These are phyloP conservation scores for Nomada hirtipes DNA, from an alignment of 2,888 invertebrate species.

Conservation along the genomic window DNA sequence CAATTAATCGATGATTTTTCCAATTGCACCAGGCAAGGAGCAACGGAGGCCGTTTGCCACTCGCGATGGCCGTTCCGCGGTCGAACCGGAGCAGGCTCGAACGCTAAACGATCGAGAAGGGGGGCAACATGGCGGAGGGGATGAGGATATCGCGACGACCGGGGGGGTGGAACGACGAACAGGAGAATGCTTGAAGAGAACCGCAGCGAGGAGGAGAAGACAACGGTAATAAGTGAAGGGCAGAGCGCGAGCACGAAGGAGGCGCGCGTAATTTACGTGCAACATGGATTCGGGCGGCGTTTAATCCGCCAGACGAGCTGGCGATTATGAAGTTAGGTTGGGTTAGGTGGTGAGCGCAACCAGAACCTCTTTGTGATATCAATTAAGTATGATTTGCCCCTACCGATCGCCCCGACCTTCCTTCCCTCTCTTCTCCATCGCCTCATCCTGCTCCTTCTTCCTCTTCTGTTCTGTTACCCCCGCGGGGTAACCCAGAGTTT, in stretches of 20 bases:
- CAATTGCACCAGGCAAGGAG: conserved; percentile 45
- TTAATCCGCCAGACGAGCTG: conserved; percentile 77
- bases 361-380: conserved; percentile 81
- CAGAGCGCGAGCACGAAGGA: conserved; percentile 62
- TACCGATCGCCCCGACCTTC: conserved; percentile 40
- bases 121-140: conserved; percentile 21
- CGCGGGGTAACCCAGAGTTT: conserved; percentile 75
- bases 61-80: conserved; percentile 60
- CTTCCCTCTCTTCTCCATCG: conserved; percentile 23
- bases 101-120: conserved; percentile 27
- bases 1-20: conserved; percentile 64
- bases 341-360: conserved; percentile 74
- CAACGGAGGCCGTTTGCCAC: conserved; percentile 40
- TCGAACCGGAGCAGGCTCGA: conserved; percentile 26
- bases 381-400: conserved; percentile 81
- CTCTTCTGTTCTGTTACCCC: conserved; percentile 53
- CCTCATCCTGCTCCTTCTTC: conserved; percentile 40
- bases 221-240: conserved; percentile 74
- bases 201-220: conserved; percentile 60
- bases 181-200: conserved; percentile 36
- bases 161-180: conserved; percentile 25
- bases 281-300: conserved; percentile 78
- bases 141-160: conserved; percentile 7
- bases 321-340: conserved; percentile 80
- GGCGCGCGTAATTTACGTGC: conserved; percentile 78